A percentile compares a stretch with the other conserved stretches of the same genome.
Conservation (phyloP, 2,888 invertebrate species). For the Apotomis capreana region DNA sequence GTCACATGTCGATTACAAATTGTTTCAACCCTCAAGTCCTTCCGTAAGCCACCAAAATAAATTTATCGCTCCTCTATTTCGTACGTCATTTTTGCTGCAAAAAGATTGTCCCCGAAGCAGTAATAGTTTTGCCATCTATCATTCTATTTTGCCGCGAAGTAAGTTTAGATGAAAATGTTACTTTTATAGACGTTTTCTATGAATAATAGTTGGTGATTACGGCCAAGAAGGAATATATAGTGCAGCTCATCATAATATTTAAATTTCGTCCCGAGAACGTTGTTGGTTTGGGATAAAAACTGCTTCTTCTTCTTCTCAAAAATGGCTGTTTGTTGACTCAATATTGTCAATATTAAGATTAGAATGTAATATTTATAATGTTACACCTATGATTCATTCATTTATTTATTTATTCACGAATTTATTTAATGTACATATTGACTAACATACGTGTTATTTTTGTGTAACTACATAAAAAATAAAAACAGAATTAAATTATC, state of each 20-base stretch:
- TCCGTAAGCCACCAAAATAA: constrained; percentile 22
- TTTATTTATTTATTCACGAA: no score
- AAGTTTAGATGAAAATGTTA: constrained; percentile 4
- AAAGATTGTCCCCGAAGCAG: constrained; percentile 26
- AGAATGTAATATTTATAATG: no score
- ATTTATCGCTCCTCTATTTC: constrained; percentile 18
- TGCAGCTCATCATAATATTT: constrained; percentile 29
- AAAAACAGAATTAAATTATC: no score
- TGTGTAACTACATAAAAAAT: no score
- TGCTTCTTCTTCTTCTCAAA: no score
- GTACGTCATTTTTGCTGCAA: constrained; percentile 22
- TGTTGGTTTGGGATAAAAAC: neutral
- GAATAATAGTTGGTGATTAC: neutral
- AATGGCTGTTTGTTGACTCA: no score
- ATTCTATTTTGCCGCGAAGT: constrained; percentile 14
- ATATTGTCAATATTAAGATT: no score
- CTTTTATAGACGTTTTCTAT: constrained; percentile 16
- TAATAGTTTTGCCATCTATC: constrained; percentile 23
- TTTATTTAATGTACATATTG: no score
- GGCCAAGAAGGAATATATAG: constrained; percentile 13
- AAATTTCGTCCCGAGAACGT: constrained; percentile 13
- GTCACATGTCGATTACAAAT: constrained; percentile 17
- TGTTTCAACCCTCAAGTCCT: constrained; percentile 10
- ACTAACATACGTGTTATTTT: no score
- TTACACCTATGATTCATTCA: no score